Evolutionary conservation across 1,140 invertebrate genomes (phyloP).

Genomic region (Agrypnia vestita): DNA sequence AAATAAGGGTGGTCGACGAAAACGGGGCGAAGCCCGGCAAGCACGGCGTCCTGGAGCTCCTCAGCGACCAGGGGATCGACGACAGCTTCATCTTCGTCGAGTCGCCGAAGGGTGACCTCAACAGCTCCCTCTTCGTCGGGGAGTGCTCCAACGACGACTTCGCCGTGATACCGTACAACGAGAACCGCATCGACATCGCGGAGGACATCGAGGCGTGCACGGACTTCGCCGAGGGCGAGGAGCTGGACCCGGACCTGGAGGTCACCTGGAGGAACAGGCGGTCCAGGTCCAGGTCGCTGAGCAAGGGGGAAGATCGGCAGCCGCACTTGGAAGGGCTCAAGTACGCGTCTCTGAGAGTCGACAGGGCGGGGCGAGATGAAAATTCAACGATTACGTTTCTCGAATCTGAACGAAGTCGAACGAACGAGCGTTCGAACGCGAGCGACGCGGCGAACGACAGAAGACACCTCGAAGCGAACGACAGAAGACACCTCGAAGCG

Average conservation of each 20-base stretch:
- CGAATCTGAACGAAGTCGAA: constrained; percentile 42
- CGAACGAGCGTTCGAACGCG: constrained; percentile 17
- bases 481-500: too few relatives aligned
- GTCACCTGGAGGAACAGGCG: constrained; percentile 48
- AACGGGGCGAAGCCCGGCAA: not conserved
- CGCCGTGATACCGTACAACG: constrained; percentile 56
- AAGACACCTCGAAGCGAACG: too few relatives aligned
- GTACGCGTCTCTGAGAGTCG: not conserved
- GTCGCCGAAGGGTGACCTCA: constrained; percentile 24
- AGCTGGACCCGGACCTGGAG: constrained; percentile 53
- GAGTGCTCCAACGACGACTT: constrained; percentile 56
- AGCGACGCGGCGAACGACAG: too few relatives aligned
- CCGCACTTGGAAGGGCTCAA: not conserved
- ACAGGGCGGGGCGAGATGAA: constrained; percentile 16
- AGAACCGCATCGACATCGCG: constrained; percentile 54
- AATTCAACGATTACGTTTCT: constrained; percentile 42
- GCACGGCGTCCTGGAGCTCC: not conserved
- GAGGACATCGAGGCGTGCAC: constrained; percentile 57
- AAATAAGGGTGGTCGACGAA: constrained; percentile 27
- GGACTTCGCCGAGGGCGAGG: constrained; percentile 50
- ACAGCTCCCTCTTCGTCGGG: constrained; percentile 37
- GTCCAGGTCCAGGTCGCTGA: constrained; percentile 28
- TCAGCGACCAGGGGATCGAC: not conserved
- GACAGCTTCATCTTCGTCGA: constrained; percentile 17
- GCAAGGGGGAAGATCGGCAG: not conserved